phyloP scores from a whole-genome alignment of 2,888 invertebrate species.

The Microplitis manilae region DNA sequence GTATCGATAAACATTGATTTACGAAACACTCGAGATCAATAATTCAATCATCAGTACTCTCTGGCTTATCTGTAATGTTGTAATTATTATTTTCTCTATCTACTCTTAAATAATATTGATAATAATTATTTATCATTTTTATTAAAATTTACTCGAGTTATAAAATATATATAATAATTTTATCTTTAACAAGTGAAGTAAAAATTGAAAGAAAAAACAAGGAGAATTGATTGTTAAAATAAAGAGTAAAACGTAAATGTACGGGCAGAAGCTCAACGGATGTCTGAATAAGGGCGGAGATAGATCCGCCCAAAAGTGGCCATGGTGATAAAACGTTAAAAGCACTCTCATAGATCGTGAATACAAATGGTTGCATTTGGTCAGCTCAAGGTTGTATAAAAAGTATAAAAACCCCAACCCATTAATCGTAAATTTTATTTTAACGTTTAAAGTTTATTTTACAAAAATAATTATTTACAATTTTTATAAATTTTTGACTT shows the following conservation, averaged over 20 bases:
- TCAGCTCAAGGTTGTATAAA: slow-evolving; percentile 34
- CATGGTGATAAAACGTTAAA: slow-evolving; percentile 62
- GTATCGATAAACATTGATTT: slow-evolving; percentile 19
- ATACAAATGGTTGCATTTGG: slow-evolving; percentile 52
- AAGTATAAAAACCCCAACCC: neutral
- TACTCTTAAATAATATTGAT: too few species aligned
- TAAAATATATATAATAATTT: too few species aligned
- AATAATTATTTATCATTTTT: too few species aligned
- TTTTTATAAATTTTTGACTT: neutral
- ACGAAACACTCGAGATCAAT: slow-evolving; percentile 13
- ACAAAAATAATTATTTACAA: neutral
- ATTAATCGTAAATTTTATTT: slow-evolving; percentile 9
- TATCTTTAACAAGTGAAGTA: slow-evolving; percentile 11
- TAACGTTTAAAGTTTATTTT: neutral
- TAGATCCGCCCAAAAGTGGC: slow-evolving; percentile 54
- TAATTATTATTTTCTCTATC: neutral
- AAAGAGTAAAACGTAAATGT: slow-evolving; percentile 39
- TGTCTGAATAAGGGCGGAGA: slow-evolving; percentile 47
- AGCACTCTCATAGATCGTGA: slow-evolving; percentile 60
- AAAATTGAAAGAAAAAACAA: slow-evolving; percentile 22
- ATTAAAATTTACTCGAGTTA: too few species aligned
- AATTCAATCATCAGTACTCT: slow-evolving; percentile 6
- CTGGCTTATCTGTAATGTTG: neutral
- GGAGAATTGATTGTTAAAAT: slow-evolving; percentile 35
- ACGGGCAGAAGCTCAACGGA: slow-evolving; percentile 39